These are phyloP conservation scores for Phyllotreta striolata DNA, from an alignment of 2,888 invertebrate species.

Conservation along the genomic window DNA sequence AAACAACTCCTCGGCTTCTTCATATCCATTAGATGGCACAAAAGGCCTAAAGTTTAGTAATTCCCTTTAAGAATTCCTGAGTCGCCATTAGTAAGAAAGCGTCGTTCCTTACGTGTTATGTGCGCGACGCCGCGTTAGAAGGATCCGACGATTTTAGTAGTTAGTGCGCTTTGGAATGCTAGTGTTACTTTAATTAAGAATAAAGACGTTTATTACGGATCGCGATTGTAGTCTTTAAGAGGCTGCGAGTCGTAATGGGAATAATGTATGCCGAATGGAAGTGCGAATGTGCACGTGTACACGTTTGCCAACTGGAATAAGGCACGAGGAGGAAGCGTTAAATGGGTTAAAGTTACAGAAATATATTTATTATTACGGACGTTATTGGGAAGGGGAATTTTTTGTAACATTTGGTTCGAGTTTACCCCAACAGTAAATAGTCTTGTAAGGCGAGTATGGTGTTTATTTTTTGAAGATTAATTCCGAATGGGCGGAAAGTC, in stretches of 20 bases:
- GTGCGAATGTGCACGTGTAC: conserved; percentile 40
- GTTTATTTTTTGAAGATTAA: too few species aligned
- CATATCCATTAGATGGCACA: conserved; percentile 57
- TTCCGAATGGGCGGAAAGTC: neutral
- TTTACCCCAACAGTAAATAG: too few species aligned
- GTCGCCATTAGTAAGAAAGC: conserved; percentile 56
- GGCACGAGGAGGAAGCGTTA: neutral
- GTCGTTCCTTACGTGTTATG: conserved; percentile 55
- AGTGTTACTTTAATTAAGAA: conserved; percentile 59
- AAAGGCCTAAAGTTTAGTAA: conserved; percentile 61
- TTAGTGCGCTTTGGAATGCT: conserved; percentile 53
- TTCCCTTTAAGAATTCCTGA: conserved; percentile 61
- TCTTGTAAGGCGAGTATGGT: too few species aligned
- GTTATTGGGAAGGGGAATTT: too few species aligned
- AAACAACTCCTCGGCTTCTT: conserved; percentile 50
- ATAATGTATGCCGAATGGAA: conserved; percentile 52
- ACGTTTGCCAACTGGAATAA: conserved; percentile 5
- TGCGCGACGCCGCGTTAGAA: conserved; percentile 52
- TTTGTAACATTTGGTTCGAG: too few species aligned
- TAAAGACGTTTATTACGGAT: conserved; percentile 58
- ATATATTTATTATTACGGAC: too few species aligned
- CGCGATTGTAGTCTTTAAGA: conserved; percentile 57
- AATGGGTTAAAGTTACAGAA: too few species aligned
- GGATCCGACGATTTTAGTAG: conserved; percentile 56
- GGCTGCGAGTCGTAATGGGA: conserved; percentile 55